These are phyloP conservation scores for Hirudinaria manillensis DNA, from an alignment of 2,888 invertebrate species.

Conservation along the genomic window DNA sequence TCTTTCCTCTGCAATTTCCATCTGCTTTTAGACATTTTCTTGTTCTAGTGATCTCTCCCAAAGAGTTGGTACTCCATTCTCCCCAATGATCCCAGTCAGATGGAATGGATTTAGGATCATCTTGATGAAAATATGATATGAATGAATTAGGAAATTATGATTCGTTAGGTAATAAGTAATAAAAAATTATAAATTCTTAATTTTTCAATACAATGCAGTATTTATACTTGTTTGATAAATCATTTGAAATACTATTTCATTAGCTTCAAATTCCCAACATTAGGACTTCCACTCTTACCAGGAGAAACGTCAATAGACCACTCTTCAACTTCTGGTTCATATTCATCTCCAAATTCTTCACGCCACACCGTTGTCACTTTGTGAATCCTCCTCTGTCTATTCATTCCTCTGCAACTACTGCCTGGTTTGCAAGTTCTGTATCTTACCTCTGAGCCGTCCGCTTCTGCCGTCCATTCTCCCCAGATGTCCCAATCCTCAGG, in stretches of 20 bases:
- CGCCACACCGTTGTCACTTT: slow-evolving; percentile 5
- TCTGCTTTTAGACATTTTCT: slow-evolving; percentile 14
- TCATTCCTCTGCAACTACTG: slow-evolving; percentile 11
- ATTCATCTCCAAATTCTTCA: neutral
- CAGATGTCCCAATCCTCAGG: slow-evolving; percentile 19
- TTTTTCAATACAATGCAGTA: too few relatives aligned
- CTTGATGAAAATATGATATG: neutral
- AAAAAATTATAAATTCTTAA: too few relatives aligned
- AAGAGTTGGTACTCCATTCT: neutral
- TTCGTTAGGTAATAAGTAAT: too few relatives aligned
- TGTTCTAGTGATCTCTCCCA: neutral
- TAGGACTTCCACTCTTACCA: neutral
- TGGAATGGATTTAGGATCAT: slow-evolving; percentile 5
- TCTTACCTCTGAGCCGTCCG: neutral
- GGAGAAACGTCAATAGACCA: neutral
- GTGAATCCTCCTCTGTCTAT: slow-evolving; percentile 12
- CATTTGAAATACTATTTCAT: too few relatives aligned
- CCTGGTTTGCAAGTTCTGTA: slow-evolving; percentile 17
- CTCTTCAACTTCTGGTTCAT: neutral
- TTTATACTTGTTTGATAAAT: too few relatives aligned
- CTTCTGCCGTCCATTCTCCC: slow-evolving; percentile 20
- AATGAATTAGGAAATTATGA: neutral
- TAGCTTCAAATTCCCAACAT: too few relatives aligned
- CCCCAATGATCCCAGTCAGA: slow-evolving; percentile 24
- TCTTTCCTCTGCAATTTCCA: slow-evolving; percentile 23